phyloP scores from a whole-genome alignment of 37 sponge, comb jelly and placozoan genomes.

The Chondrosia reniformis region DNA sequence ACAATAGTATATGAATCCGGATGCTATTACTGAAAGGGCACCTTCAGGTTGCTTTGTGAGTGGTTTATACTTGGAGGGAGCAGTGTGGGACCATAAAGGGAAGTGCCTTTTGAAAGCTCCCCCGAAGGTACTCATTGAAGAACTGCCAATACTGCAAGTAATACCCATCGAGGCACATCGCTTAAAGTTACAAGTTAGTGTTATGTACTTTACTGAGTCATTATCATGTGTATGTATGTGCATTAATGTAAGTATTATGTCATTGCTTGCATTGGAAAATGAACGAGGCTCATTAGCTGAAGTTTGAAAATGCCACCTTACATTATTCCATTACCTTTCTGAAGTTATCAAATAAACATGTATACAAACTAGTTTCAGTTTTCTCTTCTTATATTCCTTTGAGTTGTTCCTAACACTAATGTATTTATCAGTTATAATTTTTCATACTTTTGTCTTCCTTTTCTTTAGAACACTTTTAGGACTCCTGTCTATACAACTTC shows the following conservation, averaged over 20 bases:
- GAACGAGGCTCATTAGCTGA: no score
- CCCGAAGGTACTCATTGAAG: constrained; percentile 94
- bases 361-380: no score
- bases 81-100: constrained; percentile 75
- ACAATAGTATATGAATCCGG: constrained; percentile 58
- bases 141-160: constrained; percentile 91
- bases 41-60: constrained; percentile 93
- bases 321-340: no score
- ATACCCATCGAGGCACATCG: constrained; percentile 97
- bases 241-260: no score
- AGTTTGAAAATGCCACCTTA: no score
- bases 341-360: no score
- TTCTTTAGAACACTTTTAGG: constrained; percentile 86
- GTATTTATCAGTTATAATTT: no score
- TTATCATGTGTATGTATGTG: constrained; percentile 1
- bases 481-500: constrained; percentile 98
- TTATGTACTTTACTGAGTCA: not conserved
- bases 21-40: constrained; percentile 79
- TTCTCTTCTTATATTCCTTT: no score
- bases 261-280: no score
- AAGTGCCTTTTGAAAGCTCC: constrained; percentile 71
- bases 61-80: constrained; percentile 96
- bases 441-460: not conserved
- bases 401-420: no score
- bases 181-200: constrained; percentile 84